phyloP scores from a whole-genome alignment of 2,113 vertebrate genomes.

The Ictidomys tridecemlineatus region DNA sequence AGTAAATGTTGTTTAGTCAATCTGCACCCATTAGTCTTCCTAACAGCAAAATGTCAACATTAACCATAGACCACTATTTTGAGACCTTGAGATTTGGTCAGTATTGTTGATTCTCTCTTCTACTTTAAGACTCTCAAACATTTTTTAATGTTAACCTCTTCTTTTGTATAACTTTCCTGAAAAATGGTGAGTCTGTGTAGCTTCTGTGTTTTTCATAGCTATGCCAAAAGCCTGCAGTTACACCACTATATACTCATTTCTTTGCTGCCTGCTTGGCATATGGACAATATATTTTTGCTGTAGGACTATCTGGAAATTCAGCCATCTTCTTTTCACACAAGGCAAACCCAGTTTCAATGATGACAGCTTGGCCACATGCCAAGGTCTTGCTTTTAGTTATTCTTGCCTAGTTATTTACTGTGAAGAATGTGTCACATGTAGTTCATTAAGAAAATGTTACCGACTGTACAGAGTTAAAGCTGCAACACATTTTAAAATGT shows the following conservation, averaged over 20 bases:
- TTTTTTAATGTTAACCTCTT: neutral
- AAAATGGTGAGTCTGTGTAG: neutral
- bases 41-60: neutral
- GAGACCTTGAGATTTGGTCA: neutral
- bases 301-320: constrained; percentile 29
- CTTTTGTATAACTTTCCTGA: neutral
- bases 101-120: neutral
- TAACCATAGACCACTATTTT: neutral
- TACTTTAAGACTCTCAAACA: neutral
- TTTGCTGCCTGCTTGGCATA: constrained; percentile 48
- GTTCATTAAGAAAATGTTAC: constrained; percentile 55
- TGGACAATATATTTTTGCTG: constrained; percentile 16
- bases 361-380: constrained; percentile 46
- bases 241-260: neutral
- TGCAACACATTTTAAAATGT: neutral
- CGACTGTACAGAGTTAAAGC: constrained; percentile 38
- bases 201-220: neutral
- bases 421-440: constrained; percentile 25
- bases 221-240: neutral
- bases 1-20: neutral
- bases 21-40: neutral
- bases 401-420: constrained; percentile 53
- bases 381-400: constrained; percentile 22
- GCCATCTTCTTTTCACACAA: constrained; percentile 54
- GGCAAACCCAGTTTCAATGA: neutral